Base-by-base conservation (phyloP, 2,113 vertebrate species). In the Paraplagusia blochii region DNA sequence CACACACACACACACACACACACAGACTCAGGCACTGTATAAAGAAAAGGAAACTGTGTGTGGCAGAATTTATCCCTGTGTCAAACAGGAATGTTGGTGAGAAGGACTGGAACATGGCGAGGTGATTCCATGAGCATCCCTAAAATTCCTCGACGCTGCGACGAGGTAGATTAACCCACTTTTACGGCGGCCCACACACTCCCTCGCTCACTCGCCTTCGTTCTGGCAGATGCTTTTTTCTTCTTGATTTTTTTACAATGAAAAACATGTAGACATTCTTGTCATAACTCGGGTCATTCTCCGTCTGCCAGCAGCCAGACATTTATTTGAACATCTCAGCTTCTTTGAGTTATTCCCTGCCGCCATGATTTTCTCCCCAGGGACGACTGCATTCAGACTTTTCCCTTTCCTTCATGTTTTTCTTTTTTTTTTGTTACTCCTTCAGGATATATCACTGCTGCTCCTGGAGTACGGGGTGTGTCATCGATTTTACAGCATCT, bases 401-500 rank as follows among this genome's bases (percentile, higher is more conserved):
- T 58, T 13, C 38, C 35, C 52, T 48, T 33, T 44, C 34, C 36
- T 38, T 68, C 66, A 60, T 33, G 49, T 53, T 63, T 65, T 48
- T 12, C 40, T 43, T 55, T 12, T 11, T 40, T 40, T 40, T 40
- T 29, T 29, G 22, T 40, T 40, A 12, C 13, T 40, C 4, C 11
- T 1, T 40, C 38, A 40, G 38, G 38, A 11, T 39, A 11, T 11
- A 40, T 40, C 38, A 40, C 38, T 10, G 38, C 38, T 40, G 36
- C 11, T 39, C 36, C 11, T 9, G 11, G 18, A 57, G 70, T 58
- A 56, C 44, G 78, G 78, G 79, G 69, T 11, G 70, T 79, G 73
- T 76, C 22, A 48, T 42, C 59, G 81, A 72, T 81, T 88, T 89
- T 85, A 87, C 72, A 36, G 76, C 62, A 19, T 63, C 82, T 87